phyloP scores from a whole-genome alignment of 30 jellyfish, hydroid and myxozoan genomes.

The Haliclystus octoradiatus region DNA sequence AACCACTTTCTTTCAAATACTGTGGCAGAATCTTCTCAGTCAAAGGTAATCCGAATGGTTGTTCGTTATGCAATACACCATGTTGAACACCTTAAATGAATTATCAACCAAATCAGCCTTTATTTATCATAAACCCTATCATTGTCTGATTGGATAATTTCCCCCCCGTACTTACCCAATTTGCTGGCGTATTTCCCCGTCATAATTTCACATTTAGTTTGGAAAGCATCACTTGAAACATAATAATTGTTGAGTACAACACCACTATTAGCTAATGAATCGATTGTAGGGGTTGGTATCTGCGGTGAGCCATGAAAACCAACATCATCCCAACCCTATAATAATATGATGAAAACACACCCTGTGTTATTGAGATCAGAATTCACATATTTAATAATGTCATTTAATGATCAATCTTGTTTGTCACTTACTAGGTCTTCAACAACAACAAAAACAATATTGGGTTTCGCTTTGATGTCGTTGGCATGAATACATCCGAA shows the following conservation, averaged over 20 bases:
- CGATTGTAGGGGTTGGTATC: constrained; percentile 93
- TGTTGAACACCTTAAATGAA: constrained; percentile 75
- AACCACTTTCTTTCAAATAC: constrained; percentile 81
- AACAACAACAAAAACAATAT: constrained; percentile 55
- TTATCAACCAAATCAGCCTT: neutral
- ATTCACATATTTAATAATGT: neutral
- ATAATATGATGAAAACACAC: constrained; percentile 1
- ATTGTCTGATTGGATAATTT: neutral
- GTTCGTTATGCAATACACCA: constrained; percentile 88
- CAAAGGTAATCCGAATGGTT: constrained; percentile 85
- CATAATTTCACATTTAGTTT: constrained; percentile 86
- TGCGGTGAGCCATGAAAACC: constrained; percentile 96
- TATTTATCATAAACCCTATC: neutral
- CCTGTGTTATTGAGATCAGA: too few relatives aligned
- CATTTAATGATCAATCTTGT: neutral
- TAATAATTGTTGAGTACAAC: constrained; percentile 75
- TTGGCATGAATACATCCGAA: neutral
- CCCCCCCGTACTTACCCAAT: constrained; percentile 41
- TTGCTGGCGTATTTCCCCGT: constrained; percentile 94
- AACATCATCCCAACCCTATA: constrained; percentile 99
- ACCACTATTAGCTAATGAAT: constrained; percentile 87
- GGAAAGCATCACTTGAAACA: constrained; percentile 79
- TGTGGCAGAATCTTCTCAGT: constrained; percentile 83
- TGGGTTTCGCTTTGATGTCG: constrained; percentile 33
- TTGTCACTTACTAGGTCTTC: constrained; percentile 65